Conservation (phyloP, 2,888 invertebrate genomes). For the Hartigia nigra region DNA sequence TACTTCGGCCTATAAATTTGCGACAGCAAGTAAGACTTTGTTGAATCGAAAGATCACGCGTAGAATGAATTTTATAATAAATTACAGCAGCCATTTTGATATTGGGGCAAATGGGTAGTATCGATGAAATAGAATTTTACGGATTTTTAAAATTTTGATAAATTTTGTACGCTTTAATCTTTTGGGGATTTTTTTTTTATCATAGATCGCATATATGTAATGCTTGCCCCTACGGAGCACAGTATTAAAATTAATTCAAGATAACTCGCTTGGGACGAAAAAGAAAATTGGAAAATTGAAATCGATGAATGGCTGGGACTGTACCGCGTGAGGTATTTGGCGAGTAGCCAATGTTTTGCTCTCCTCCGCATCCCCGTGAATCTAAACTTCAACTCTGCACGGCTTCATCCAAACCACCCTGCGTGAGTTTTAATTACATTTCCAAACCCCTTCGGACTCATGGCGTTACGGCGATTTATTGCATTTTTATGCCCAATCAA, state of each 20-base stretch:
- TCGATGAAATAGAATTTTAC: neutral
- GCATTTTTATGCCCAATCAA: conserved; percentile 37
- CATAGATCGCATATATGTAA: neutral
- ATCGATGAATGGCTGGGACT: conserved; percentile 2
- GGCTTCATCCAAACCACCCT: conserved; percentile 6
- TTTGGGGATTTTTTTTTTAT: neutral
- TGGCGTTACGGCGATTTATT: conserved; percentile 32
- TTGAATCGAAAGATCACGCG: neutral
- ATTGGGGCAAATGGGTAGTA: neutral
- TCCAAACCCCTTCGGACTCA: conserved; percentile 20
- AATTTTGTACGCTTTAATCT: neutral
- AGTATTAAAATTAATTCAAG: neutral
- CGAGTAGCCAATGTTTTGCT: conserved; percentile 33
- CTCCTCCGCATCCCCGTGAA: conserved; percentile 23
- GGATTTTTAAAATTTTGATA: neutral
- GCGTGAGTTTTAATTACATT: conserved; percentile 47
- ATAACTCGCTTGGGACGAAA: neutral
- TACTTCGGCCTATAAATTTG: neutral
- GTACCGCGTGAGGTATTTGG: conserved; percentile 27
- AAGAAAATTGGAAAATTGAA: neutral
- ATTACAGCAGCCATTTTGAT: neutral
- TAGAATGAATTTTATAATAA: neutral
- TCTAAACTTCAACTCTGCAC: conserved; percentile 9
- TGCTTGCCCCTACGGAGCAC: neutral
- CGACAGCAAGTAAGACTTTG: neutral